phyloP scores from a whole-genome alignment of 2,888 invertebrate species.

The Liodrosophila aerea region DNA sequence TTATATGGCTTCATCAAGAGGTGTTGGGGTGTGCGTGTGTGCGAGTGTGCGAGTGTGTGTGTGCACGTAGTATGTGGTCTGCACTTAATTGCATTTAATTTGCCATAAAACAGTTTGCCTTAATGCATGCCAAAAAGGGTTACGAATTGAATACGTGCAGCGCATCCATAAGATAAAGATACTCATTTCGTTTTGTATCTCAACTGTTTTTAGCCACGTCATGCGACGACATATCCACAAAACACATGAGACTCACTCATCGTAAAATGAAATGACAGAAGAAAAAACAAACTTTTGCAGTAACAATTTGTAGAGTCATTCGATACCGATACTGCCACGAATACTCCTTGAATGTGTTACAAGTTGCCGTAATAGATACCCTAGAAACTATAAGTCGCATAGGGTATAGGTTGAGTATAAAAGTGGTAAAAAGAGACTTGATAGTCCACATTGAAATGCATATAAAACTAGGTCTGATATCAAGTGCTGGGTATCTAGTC shows the following conservation, averaged over 20 bases:
- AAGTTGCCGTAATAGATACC: constrained; percentile 11
- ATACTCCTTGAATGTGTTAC: constrained; percentile 10
- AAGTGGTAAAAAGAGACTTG: too few species aligned
- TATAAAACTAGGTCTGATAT: too few species aligned
- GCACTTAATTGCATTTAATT: constrained; percentile 73
- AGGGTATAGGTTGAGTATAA: too few species aligned
- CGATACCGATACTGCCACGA: constrained; percentile 6
- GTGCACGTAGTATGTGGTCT: constrained; percentile 20
- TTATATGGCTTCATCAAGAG: constrained; percentile 56
- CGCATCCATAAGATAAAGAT: constrained; percentile 53
- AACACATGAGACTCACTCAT: background rate
- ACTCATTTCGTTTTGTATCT: too few species aligned
- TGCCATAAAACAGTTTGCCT: constrained; percentile 58
- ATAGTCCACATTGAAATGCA: too few species aligned
- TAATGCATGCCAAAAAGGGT: constrained; percentile 61
- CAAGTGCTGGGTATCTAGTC: too few species aligned
- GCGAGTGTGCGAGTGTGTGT: constrained; percentile 8
- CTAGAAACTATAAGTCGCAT: too few species aligned
- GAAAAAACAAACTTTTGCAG: constrained; percentile 7
- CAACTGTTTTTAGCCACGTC: constrained; percentile 28
- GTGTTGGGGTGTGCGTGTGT: background rate
- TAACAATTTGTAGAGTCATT: constrained; percentile 7
- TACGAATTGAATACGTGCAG: constrained; percentile 67
- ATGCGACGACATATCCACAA: constrained; percentile 9
- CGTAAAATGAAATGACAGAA: background rate